A percentile compares a stretch with the other conserved stretches of the same genome.
Conservation (phyloP, 2,797 vertebrate species). For the Eurystomus glaucurus region DNA sequence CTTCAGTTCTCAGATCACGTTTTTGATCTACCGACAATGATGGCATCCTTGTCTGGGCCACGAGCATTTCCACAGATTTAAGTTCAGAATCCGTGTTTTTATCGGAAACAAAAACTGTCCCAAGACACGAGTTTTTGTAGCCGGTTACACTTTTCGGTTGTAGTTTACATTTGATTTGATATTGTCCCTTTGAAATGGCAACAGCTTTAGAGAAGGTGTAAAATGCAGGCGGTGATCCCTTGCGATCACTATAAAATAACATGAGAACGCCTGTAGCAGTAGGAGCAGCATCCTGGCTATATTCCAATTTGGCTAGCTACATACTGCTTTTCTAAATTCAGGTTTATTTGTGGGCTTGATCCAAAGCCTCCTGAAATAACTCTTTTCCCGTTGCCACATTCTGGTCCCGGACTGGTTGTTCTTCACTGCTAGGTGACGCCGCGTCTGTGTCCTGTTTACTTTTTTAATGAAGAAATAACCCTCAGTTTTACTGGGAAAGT, state of each 20-base stretch:
- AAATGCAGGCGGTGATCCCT: not conserved
- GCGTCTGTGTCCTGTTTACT: rapidly evolving
- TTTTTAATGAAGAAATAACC: not conserved
- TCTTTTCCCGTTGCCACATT: not conserved
- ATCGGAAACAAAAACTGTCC: not conserved
- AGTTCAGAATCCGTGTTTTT: not conserved
- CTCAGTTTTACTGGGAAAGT: not conserved
- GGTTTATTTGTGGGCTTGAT: not conserved
- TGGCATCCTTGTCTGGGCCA: not conserved
- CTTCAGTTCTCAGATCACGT: not conserved
- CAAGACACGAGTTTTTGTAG: not conserved
- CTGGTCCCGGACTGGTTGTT: not conserved
- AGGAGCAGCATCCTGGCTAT: not conserved
- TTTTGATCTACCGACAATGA: not conserved
- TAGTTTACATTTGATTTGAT: not conserved
- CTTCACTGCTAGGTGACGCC: not conserved
- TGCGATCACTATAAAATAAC: not conserved
- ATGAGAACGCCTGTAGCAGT: not conserved
- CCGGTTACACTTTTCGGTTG: not conserved
- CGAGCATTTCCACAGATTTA: not conserved
- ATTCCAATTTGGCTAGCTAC: constrained; percentile 14
- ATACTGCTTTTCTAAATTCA: not conserved
- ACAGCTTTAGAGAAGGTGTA: not conserved
- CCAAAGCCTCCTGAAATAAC: not conserved
- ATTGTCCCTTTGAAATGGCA: not conserved